Evolutionary conservation across 2,113 vertebrate genomes (phyloP).

Genomic region (Chaenogobius annularis): DNA sequence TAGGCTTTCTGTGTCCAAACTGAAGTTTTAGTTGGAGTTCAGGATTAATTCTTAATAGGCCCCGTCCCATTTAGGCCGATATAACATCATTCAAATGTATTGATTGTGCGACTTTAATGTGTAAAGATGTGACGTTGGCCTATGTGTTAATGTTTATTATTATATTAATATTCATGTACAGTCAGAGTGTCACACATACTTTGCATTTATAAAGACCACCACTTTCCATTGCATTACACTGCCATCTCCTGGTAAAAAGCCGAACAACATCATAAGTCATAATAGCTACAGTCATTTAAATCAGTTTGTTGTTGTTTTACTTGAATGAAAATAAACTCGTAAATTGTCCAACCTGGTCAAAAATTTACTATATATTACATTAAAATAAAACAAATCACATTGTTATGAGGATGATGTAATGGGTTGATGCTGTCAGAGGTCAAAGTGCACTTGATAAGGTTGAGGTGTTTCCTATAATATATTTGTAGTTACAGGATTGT

Average conservation of each 20-base stretch:
- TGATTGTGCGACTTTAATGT: neutral
- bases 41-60: neutral
- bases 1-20: neutral
- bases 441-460: constrained; percentile 65
- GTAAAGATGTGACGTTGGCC: neutral
- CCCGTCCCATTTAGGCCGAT: neutral
- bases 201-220: constrained; percentile 11
- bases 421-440: constrained; percentile 37
- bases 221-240: constrained; percentile 28
- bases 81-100: neutral
- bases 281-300: neutral
- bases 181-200: neutral
- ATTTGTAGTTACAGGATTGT: too few species aligned
- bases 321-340: neutral
- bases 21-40: neutral
- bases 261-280: neutral
- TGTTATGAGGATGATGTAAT: constrained; percentile 5
- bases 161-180: neutral
- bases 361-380: neutral
- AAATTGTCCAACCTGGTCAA: neutral
- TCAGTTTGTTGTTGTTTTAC: neutral
- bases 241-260: constrained; percentile 54
- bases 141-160: neutral
- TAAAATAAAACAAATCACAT: neutral
- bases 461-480: constrained; percentile 11